Evolutionary conservation across 1,140 invertebrate genomes (phyloP), one percentile per base, ranked within the genome.

Genomic region (Sitodiplosis mosellana): DNA sequence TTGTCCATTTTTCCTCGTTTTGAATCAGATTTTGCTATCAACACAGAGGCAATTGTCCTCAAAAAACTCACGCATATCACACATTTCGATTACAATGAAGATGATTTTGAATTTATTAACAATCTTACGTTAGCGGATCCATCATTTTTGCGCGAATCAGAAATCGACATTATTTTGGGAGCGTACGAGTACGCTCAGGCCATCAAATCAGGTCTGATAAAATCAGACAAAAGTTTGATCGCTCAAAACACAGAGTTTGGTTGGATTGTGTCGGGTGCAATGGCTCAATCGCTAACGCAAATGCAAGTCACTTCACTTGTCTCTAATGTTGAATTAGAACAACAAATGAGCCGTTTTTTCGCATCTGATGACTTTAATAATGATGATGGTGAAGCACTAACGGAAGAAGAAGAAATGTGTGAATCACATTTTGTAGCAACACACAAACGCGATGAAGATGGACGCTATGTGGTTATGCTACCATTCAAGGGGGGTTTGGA

Each of bases 221-320:
- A 47, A 47, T 19, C 6, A 18, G 19, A 18, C 2, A 15, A 37
- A 17, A 18, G 15, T 34, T 20, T 18, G 5, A 18, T 47, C 3
- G 46, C 33, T 17, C 46, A 47, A 19, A 37, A 47, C 18, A 47
- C 46, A 12, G 36, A 36, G 33, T 36, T 47, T 33, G 46, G 46
- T 18, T 47, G 46, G 46, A 47, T 47, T 19, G 36, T 47, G 4
- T 47, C 46, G 5, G 46, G 46, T n/a, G 36, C 14, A 14, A 37
- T 17, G 20, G 3, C n/a, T 18, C 36, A 14, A 37, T 33, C 5
- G 14, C 5, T 12, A 5, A 3, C 14, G 5, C 12, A 2, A n/a
- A 2, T 12, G 3, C 36, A 38, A 17, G 14, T 38, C 5, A 3
- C 12, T 17, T 38, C 36, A 3, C 3, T n/a, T 5, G 12, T 17